phyloP scores from a whole-genome alignment of 2,888 invertebrate genomes.

The Trachelus troglodyta region DNA sequence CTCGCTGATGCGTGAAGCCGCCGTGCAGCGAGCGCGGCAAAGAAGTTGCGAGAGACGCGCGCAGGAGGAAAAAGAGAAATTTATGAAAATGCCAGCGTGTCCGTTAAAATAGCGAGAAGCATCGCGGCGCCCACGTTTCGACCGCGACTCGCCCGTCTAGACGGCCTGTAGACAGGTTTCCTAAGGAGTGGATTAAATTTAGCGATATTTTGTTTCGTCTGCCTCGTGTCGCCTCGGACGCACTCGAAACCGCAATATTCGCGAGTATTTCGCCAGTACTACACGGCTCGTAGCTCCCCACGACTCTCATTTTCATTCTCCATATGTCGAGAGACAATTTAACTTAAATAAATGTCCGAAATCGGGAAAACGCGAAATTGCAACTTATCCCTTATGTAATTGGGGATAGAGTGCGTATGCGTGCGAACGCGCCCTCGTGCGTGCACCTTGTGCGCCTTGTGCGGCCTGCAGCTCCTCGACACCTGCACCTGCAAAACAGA shows the following conservation, averaged over 20 bases:
- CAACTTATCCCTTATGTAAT: slow-evolving; percentile 36
- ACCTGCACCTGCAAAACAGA: slow-evolving; percentile 24
- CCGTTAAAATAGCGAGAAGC: slow-evolving; percentile 27
- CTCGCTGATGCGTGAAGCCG: too few species aligned
- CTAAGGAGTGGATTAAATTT: slow-evolving; percentile 58
- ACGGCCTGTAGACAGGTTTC: slow-evolving; percentile 56
- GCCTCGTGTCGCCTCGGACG: slow-evolving; percentile 33
- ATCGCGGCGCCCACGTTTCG: slow-evolving; percentile 22
- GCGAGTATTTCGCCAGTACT: slow-evolving; percentile 2
- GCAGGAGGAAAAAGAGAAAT: slow-evolving; percentile 18
- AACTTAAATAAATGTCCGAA: slow-evolving; percentile 3
- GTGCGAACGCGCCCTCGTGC: neutral
- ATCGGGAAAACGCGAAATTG: slow-evolving; percentile 32
- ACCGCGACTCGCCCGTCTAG: slow-evolving; percentile 53
- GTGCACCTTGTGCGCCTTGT: slow-evolving; percentile 38
- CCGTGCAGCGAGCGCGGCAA: too few species aligned
- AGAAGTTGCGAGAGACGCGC: too few species aligned
- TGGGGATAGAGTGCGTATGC: slow-evolving; percentile 35
- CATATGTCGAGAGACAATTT: too few species aligned
- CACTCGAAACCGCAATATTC: slow-evolving; percentile 6
- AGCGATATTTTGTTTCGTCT: slow-evolving; percentile 59
- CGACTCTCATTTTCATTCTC: too few species aligned
- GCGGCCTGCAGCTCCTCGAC: slow-evolving; percentile 34
- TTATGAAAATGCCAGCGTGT: slow-evolving; percentile 27
- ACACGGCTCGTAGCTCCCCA: neutral